These are phyloP conservation scores for Melipona quadrifasciata DNA, from an alignment of 1,140 invertebrate species.

Conservation along the genomic window DNA sequence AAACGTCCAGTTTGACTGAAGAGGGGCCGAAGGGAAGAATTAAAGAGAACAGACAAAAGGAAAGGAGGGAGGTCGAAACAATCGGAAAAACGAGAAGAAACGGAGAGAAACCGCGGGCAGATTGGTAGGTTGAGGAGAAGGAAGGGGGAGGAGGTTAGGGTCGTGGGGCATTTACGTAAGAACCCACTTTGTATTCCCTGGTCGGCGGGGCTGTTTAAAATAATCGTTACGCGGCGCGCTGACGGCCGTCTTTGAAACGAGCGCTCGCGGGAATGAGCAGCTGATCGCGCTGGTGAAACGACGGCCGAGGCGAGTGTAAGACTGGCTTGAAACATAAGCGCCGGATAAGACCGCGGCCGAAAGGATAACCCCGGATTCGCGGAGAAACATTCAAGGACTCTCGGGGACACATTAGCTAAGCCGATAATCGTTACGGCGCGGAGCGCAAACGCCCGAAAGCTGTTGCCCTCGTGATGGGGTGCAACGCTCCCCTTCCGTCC, in stretches of 20 bases:
- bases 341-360: constrained; percentile 31
- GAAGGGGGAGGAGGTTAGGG: constrained; percentile 33
- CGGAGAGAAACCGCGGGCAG: not conserved
- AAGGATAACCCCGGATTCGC: constrained; percentile 8
- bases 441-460: constrained; percentile 2
- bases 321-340: constrained; percentile 25
- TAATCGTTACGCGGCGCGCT: constrained; percentile 73
- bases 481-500: not conserved
- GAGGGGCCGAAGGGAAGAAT: not conserved
- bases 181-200: constrained; percentile 77
- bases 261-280: constrained; percentile 47
- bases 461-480: not conserved
- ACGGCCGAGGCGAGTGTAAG: not conserved
- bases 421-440: constrained; percentile 28
- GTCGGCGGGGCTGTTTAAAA: constrained; percentile 72
- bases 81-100: not conserved
- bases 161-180: constrained; percentile 74
- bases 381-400: constrained; percentile 33
- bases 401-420: constrained; percentile 44
- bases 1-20: too few species aligned
- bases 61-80: not conserved
- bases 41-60: not conserved
- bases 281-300: constrained; percentile 15
- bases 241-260: constrained; percentile 48
- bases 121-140: constrained; percentile 1